Evolutionary conservation across 2,888 invertebrate genomes (phyloP), one percentile per base, ranked within the genome.

Genomic region (Caenorhabditis auriculariae): DNA sequence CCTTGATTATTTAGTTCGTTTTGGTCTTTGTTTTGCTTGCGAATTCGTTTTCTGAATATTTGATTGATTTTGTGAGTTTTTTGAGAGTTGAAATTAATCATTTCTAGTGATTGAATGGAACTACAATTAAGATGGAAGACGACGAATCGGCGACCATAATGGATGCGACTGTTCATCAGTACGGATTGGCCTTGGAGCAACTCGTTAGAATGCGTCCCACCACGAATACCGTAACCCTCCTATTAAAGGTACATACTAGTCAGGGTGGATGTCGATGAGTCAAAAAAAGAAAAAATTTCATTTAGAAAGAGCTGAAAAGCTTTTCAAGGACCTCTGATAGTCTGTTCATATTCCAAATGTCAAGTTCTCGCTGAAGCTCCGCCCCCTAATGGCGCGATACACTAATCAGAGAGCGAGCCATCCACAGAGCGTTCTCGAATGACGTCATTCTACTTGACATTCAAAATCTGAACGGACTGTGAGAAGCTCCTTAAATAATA

Each of bases 131-230:
- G 79, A 76, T 78, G 37, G 77, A 80, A 17, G 77, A 80, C 51
- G 78, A 80, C 46, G 78, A 81, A 41, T 69, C 76, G 27, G 69
- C 80, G 2, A 80, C 80, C 12, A 80, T 77, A 15, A 80, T 80
- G 80, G 80, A 80, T 27, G 75, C 80, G 2, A 80, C 80, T 3
- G 73, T 80, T 28, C 57, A 57, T 24, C 78, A 80, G 50, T 79
- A 70, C 47, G 70, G 67, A 9, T 35, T 60, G 17, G 64, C 70
- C 4, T 56, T 80, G 27, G 72, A 71, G 26, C 60, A 75, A 21
- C 69, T 80, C 47, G 65, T 80, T 12, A 35, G 60, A 47, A 74
- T 63, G 54, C 45, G 65, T 15, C 77, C 80, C 5, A 71, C 68
- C 7, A 74, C 78, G 6, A 63, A 69, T 32, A 78, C 78, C 4